Conservation (phyloP, 2,888 invertebrate genomes). For the Rhynchonema sp. region DNA sequence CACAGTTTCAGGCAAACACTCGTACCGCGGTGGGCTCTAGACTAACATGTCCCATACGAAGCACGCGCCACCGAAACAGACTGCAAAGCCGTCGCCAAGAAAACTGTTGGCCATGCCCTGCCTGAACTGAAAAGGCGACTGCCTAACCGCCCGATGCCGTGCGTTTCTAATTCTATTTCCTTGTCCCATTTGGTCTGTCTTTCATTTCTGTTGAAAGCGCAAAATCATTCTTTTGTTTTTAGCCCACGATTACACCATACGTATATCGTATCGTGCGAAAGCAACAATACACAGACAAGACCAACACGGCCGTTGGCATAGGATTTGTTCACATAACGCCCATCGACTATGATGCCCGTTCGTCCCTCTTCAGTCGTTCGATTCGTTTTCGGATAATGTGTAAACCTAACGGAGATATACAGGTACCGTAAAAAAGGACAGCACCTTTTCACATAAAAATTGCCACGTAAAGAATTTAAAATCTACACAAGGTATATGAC, state of each 20-base stretch:
- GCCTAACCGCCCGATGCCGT: slow-evolving; percentile 20
- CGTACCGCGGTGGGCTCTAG: not conserved
- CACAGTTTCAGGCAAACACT: not conserved
- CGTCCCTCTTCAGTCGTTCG: not conserved
- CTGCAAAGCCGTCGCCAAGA: slow-evolving; percentile 65
- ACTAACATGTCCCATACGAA: not conserved
- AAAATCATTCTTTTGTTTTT: too few species aligned
- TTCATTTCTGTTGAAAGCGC: too few species aligned
- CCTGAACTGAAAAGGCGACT: slow-evolving; percentile 40
- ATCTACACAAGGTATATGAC: too few species aligned
- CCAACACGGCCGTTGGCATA: too few species aligned
- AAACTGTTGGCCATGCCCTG: slow-evolving; percentile 60
- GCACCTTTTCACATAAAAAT: too few species aligned
- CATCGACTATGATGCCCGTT: not conserved
- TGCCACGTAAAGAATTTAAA: too few species aligned
- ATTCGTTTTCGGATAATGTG: not conserved
- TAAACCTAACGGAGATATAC: too few species aligned
- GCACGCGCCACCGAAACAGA: slow-evolving; percentile 51
- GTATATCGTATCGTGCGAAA: too few species aligned
- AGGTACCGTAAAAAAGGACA: too few species aligned
- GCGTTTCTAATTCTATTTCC: slow-evolving; percentile 7
- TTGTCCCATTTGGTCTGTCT: not conserved
- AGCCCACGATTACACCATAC: too few species aligned
- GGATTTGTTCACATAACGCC: not conserved
- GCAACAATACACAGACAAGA: too few species aligned